Percentiles rank a stretch among this genome's conserved stretches.
Conservation (phyloP, 2,113 vertebrate species). For the Bothrops jararaca region DNA sequence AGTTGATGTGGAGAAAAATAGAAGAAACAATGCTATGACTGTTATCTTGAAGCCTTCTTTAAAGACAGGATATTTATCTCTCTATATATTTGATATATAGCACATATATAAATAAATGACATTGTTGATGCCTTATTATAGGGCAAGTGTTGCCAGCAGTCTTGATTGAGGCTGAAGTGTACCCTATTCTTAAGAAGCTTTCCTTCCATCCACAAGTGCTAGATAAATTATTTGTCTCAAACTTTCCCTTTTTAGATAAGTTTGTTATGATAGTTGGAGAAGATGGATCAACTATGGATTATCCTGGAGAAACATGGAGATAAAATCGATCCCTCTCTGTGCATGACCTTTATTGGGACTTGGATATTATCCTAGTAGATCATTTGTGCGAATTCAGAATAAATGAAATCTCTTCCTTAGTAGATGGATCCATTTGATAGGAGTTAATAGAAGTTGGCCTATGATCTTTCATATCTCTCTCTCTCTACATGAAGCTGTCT, state of each 20-base stretch:
- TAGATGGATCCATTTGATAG: too few relatives aligned
- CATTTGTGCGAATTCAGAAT: too few relatives aligned
- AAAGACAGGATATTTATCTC: not conserved
- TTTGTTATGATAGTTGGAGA: too few relatives aligned
- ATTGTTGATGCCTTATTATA: not conserved
- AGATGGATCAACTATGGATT: too few relatives aligned
- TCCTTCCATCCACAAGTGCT: not conserved
- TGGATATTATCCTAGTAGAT: too few relatives aligned
- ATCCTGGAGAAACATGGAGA: too few relatives aligned
- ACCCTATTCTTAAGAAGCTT: not conserved
- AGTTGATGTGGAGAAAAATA: not conserved
- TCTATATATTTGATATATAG: too few relatives aligned
- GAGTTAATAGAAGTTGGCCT: too few relatives aligned
- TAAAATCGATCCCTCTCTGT: too few relatives aligned
- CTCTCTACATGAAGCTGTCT: not conserved
- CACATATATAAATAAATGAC: not conserved
- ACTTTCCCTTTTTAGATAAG: not conserved
- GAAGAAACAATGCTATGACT: not conserved
- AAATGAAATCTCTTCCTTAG: too few relatives aligned
- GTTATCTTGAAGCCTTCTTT: not conserved
- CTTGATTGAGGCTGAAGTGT: not conserved
- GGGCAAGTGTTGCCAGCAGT: not conserved
- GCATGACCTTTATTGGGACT: too few relatives aligned
- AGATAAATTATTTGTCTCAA: not conserved
- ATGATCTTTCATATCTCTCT: too few relatives aligned